Base-by-base conservation (phyloP, 2,113 vertebrate species). In the Caloenas nicobarica region DNA sequence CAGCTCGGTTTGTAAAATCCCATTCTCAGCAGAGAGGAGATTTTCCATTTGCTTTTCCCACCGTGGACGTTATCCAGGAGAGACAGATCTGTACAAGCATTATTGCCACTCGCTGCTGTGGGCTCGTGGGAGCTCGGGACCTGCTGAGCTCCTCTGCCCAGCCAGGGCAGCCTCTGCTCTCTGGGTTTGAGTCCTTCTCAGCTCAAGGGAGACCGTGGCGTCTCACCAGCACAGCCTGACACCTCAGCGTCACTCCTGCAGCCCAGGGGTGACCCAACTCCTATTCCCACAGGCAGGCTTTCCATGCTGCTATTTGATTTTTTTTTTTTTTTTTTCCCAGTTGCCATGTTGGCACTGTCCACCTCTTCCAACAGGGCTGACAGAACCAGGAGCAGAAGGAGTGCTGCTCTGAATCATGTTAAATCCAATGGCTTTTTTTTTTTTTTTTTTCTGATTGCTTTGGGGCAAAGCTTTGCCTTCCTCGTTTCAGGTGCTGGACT, bases 261-360 rank as follows among this genome's bases (percentile, higher is more conserved):
- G 34, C 34, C 19, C 2, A 2, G 38, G 60, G 4, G 17, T 21
- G 16, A 56, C 65, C 31, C 70, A 50, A 3, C 13, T 82, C 91
- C 62, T 51, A 58, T 88, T 70, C 48, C 69, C 15, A 40, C 0
- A 0, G 18, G 44, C 74, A 89, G 85, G n/a, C 33, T 71, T 89
- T 86, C 88, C 86, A 61, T 95, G 93, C 93, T 95, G 95, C 90
- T 95, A 83, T 91, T 80, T 69, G 44, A 29, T 54, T 25, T 51
- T 25, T 53, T 42, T 54, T 36, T 46, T 46, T 40, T 40, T 40
- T 40, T 76, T 44, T 53, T 82, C 9, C 65, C 11, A 58, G 13
- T 54, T 73, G n/a, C 62, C 40, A 4, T 17, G 17, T 72, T 86
- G 77, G 44, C 57, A 61, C 31, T 87, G 54, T 65, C 50, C 40